Evolutionary conservation across 1,140 invertebrate genomes (phyloP), one percentile per base, ranked within the genome.

Genomic region (Microvelia longipes): DNA sequence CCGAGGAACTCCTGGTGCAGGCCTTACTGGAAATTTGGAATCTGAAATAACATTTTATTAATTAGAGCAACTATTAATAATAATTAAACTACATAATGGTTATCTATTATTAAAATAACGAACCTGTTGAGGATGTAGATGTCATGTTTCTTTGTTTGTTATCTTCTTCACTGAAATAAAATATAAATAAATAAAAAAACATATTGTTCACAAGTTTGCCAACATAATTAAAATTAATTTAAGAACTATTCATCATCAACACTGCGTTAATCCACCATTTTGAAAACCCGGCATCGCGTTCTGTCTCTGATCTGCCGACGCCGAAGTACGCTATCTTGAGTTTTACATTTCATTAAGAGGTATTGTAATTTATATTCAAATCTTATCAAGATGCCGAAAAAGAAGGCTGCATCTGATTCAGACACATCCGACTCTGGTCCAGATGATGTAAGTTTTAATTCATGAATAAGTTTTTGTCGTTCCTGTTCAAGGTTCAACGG

Each of bases 381-480:
- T n/a, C n/a, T n/a, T n/a, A n/a, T n/a, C n/a, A n/a, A n/a, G n/a
- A 28, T 67, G 66, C 27, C 66, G 11, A 67, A 67, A 28, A 67
- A 67, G 66, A 67, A 67, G 25, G 15, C 66, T 28, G 66, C 66
- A 13, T 28, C 66, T 26, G 66, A 67, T 27, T 67, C 66, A 28
- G 66, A 67, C 11, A 28, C 66, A 11, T 67, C 66, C 14, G 66
- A 67, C 24, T 67, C 66, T 11, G 66, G 66, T 67, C 66, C 66
- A 5, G 66, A 67, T 28, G 66, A 67, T 28, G 66, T 67, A 67
- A 67, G 66, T 64, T 24, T 24, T 26, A 2, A 14, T 24, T 64
- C 35, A n/a, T n/a, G n/a, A n/a, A n/a, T n/a, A n/a, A n/a, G n/a
- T n/a, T n/a, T n/a, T n/a, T n/a, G n/a, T n/a, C n/a, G n/a, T n/a